Percentiles rank a stretch among this genome's conserved stretches.
These are phyloP conservation scores for Drosophila ficusphila DNA, from an alignment of 1,140 invertebrate species.

Conservation along the genomic window DNA sequence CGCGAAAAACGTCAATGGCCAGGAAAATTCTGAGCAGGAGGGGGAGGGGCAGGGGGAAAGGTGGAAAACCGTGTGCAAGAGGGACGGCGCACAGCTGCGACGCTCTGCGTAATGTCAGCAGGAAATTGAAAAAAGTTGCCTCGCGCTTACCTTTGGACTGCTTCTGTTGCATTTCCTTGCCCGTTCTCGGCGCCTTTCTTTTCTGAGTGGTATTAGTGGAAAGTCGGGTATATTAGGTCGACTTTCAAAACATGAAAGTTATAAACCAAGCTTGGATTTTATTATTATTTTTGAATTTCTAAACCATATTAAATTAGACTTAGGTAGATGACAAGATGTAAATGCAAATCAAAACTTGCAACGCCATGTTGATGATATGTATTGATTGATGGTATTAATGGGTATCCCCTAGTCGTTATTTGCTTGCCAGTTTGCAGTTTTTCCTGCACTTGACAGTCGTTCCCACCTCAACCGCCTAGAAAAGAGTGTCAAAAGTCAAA, in stretches of 20 bases:
- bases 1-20: constrained; percentile 74
- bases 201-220: constrained; percentile 3
- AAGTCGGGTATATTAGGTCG: not conserved
- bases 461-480: constrained; percentile 6
- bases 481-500: constrained; percentile 59
- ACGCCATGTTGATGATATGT: not conserved
- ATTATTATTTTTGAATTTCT: too few species aligned
- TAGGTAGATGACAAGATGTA: too few species aligned
- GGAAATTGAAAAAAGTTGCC: constrained; percentile 74
- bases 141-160: constrained; percentile 40
- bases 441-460: constrained; percentile 38
- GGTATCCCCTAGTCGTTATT: constrained; percentile 1
- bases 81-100: constrained; percentile 15
- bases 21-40: constrained; percentile 41
- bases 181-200: constrained; percentile 36
- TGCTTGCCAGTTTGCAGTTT: not conserved
- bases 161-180: constrained; percentile 46
- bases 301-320: too few species aligned
- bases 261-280: too few species aligned
- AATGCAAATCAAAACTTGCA: not conserved
- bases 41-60: not conserved
- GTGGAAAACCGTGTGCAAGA: constrained; percentile 2
- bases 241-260: not conserved
- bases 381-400: not conserved
- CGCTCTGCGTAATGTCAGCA: constrained; percentile 61